These are phyloP conservation scores for Antheraea yamamai DNA, from an alignment of 2,888 invertebrate species.

Conservation along the genomic window DNA sequence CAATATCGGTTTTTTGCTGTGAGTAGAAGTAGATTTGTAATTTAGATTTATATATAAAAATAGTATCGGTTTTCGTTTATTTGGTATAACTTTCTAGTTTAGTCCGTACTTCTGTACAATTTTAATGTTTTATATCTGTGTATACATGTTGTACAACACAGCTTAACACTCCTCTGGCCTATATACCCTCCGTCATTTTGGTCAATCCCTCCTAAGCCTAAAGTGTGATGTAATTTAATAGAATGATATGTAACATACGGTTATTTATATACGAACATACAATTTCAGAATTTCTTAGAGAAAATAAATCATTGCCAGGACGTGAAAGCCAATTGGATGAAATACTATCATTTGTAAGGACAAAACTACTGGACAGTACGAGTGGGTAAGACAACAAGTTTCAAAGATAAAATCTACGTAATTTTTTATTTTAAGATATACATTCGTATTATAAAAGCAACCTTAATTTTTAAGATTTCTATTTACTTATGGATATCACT, in stretches of 20 bases:
- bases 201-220: not conserved
- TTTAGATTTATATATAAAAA: too few relatives aligned
- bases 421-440: not conserved
- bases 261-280: not conserved
- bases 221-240: not conserved
- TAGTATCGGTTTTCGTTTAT: too few relatives aligned
- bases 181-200: not conserved
- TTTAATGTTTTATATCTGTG: too few relatives aligned
- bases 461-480: not conserved
- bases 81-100: too few relatives aligned
- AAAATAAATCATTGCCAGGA: slow-evolving; percentile 67
- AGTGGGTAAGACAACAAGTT: slow-evolving; percentile 58
- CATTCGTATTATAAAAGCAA: too few relatives aligned
- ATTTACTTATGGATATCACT: too few relatives aligned
- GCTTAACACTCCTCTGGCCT: too few relatives aligned
- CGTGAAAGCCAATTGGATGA: slow-evolving; percentile 73
- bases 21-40: too few relatives aligned
- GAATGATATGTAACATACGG: not conserved
- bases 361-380: slow-evolving; percentile 59
- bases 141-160: too few relatives aligned
- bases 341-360: slow-evolving; percentile 70
- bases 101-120: too few relatives aligned
- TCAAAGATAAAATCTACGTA: not conserved
- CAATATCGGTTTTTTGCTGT: too few relatives aligned
- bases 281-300: slow-evolving; percentile 53